Percentiles rank a stretch among this genome's conserved stretches.
These are phyloP conservation scores for Ornithoptera priamus DNA, from an alignment of 2,888 invertebrate species.

Conservation along the genomic window DNA sequence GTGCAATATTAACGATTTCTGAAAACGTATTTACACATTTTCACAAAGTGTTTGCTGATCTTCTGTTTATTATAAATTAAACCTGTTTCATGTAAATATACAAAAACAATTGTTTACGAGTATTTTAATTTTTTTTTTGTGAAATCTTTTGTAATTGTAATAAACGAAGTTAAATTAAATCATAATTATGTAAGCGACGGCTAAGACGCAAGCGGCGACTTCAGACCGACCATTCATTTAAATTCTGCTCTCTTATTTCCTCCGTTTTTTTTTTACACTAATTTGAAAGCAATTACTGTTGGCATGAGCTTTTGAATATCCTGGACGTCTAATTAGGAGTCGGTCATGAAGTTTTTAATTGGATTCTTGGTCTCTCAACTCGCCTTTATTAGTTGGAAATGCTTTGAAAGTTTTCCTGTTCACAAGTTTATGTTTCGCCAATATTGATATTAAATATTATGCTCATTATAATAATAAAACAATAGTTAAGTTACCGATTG, in stretches of 20 bases:
- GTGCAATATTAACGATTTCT: too few relatives aligned
- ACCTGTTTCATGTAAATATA: neutral
- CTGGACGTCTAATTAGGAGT: slow-evolving; percentile 53
- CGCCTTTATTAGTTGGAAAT: slow-evolving; percentile 37
- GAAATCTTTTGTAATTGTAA: neutral
- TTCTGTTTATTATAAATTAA: neutral
- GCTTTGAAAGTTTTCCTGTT: slow-evolving; percentile 31
- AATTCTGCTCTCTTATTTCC: slow-evolving; percentile 17
- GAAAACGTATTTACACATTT: too few relatives aligned
- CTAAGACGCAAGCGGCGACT: neutral
- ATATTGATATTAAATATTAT: too few relatives aligned
- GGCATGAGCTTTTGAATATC: slow-evolving; percentile 42
- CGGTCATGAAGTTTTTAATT: slow-evolving; percentile 61
- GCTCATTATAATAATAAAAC: too few relatives aligned
- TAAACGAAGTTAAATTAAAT: slow-evolving; percentile 7
- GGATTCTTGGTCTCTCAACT: slow-evolving; percentile 43
- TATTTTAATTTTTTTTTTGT: neutral
- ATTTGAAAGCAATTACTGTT: slow-evolving; percentile 33
- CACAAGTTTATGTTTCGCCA: too few relatives aligned
- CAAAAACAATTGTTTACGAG: too few relatives aligned
- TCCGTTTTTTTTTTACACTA: slow-evolving; percentile 16
- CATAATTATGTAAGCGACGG: slow-evolving; percentile 1
- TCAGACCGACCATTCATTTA: slow-evolving; percentile 11
- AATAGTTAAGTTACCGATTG: too few relatives aligned
- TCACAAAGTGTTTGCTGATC: too few relatives aligned